These are phyloP conservation scores for Phocides pigmalion DNA, from an alignment of 1,140 invertebrate genomes.

Conservation along the genomic window DNA sequence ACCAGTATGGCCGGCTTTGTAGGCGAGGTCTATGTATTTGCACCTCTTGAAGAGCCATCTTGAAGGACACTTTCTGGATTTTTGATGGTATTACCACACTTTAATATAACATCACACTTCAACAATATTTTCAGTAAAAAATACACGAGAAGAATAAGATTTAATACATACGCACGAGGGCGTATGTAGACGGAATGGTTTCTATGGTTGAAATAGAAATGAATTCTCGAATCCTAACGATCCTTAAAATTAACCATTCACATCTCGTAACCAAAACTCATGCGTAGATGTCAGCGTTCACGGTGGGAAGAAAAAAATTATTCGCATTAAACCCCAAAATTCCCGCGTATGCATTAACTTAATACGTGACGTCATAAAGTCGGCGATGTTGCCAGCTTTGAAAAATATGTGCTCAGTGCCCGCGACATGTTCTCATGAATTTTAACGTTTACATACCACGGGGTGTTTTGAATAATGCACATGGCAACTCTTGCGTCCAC, in stretches of 20 bases:
- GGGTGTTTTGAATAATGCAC: constrained; percentile 48
- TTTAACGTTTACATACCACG: constrained; percentile 51
- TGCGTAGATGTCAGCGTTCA: constrained; percentile 16
- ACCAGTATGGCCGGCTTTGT: too few relatives aligned
- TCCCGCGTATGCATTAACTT: constrained; percentile 58
- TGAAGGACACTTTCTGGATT: too few relatives aligned
- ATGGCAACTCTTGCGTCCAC: constrained; percentile 37
- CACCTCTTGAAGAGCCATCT: too few relatives aligned
- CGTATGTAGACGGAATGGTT: too few relatives aligned
- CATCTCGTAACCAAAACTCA: constrained; percentile 34
- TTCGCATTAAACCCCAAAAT: constrained; percentile 46
- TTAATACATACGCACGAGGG: too few relatives aligned
- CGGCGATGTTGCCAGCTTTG: constrained; percentile 50
- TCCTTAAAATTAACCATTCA: constrained; percentile 20
- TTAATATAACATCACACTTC: too few relatives aligned
- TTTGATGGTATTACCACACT: too few relatives aligned
- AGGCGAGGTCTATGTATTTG: too few relatives aligned
- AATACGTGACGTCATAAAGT: constrained; percentile 69
- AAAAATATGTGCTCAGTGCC: constrained; percentile 59
- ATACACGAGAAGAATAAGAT: too few relatives aligned
- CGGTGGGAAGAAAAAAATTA: constrained; percentile 40
- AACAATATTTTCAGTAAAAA: too few relatives aligned
- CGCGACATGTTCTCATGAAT: constrained; percentile 65
- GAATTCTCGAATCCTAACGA: too few relatives aligned
- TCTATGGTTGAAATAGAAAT: too few relatives aligned